Percentiles rank a stretch among this genome's conserved stretches.
These are phyloP conservation scores for Adelognathus sp. DNA, from an alignment of 2,888 invertebrate genomes.

Conservation along the genomic window DNA sequence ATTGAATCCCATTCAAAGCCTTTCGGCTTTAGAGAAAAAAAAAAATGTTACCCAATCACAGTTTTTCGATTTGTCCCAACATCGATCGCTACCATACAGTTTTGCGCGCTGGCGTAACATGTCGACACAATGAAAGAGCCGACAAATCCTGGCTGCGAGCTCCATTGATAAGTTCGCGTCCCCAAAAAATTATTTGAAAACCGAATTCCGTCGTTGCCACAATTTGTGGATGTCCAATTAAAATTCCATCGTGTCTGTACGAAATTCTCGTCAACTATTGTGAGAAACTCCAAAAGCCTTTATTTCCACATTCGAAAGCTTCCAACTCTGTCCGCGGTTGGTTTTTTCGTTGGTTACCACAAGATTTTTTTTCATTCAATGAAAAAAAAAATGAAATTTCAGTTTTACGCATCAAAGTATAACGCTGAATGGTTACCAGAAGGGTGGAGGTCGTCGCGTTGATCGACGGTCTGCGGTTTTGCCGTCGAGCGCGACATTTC, in stretches of 20 bases:
- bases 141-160: conserved; percentile 20
- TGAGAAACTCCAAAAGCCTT: background rate
- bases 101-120: background rate
- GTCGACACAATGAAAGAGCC: conserved; percentile 16
- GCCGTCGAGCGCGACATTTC: conserved; percentile 12
- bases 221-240: background rate
- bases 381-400: background rate
- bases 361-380: background rate
- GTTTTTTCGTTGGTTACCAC: background rate
- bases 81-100: background rate
- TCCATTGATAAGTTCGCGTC: background rate
- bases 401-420: background rate
- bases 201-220: background rate
- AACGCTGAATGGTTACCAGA: background rate
- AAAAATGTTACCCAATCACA: conserved; percentile 11
- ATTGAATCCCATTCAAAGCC: background rate
- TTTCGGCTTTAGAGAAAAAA: background rate
- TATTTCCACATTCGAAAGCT: background rate
- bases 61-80: conserved; percentile 4
- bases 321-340: background rate
- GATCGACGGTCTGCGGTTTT: conserved; percentile 33
- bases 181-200: background rate
- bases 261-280: background rate
- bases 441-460: conserved; percentile 21
- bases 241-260: background rate